Evolutionary conservation across 2,888 invertebrate genomes (phyloP).

Genomic region (Hemithea aestivaria): DNA sequence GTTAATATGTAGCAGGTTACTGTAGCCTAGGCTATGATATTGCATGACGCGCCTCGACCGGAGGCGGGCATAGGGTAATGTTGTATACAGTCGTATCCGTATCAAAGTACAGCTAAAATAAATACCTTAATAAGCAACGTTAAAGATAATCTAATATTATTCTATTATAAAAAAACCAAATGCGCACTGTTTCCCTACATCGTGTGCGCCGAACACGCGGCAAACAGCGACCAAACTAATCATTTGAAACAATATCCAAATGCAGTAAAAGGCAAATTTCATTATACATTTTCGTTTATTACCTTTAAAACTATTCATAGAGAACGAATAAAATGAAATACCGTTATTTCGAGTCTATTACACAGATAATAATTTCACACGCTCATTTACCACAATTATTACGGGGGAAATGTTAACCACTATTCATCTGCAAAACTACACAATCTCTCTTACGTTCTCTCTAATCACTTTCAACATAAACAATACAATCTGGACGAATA

Average conservation of each 20-base stretch:
- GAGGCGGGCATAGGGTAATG: constrained; percentile 17
- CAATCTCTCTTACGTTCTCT: constrained; percentile 40
- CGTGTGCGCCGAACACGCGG: constrained; percentile 32
- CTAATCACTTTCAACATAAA: constrained; percentile 47
- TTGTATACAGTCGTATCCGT: constrained; percentile 77
- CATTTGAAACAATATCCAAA: constrained; percentile 56
- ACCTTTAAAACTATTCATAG: constrained; percentile 45
- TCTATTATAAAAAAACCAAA: constrained; percentile 58
- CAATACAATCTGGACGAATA: constrained; percentile 50
- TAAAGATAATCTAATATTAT: constrained; percentile 68
- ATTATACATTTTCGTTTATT: constrained; percentile 58
- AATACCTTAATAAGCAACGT: constrained; percentile 74
- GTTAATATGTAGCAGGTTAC: constrained; percentile 8
- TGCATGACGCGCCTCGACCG: constrained; percentile 9
- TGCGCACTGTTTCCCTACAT: constrained; percentile 53
- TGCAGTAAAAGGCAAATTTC: constrained; percentile 71
- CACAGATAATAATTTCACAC: constrained; percentile 29
- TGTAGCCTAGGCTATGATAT: constrained; percentile 4
- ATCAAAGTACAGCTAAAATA: constrained; percentile 75
- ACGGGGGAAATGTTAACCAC: constrained; percentile 29
- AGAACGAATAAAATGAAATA: constrained; percentile 37
- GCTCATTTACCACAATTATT: constrained; percentile 24
- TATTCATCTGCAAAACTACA: constrained; percentile 38
- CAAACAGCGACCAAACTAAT: constrained; percentile 35
- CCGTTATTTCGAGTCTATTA: constrained; percentile 34